Percentiles rank a stretch among this genome's conserved stretches.
phyloP scores from a whole-genome alignment of 2,888 invertebrate species.

The Drosophila greeni region DNA sequence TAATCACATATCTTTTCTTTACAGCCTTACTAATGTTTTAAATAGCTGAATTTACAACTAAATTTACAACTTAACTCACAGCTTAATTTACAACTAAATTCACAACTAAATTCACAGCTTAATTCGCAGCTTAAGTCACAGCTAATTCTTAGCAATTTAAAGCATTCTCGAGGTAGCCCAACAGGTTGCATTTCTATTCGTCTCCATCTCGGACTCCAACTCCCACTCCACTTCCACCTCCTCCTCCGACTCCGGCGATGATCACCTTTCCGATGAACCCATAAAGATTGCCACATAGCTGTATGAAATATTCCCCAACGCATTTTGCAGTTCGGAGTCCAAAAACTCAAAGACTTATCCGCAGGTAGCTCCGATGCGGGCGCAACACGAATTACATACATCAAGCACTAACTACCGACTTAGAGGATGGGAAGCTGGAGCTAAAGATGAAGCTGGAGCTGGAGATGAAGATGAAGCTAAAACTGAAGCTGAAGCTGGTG shows the following conservation, averaged over 20 bases:
- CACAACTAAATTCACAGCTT: not conserved
- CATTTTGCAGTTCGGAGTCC: slow-evolving; percentile 7
- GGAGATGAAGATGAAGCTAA: slow-evolving; percentile 18
- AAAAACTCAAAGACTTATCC: slow-evolving; percentile 32
- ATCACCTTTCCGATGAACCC: slow-evolving; percentile 71
- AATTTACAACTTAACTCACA: slow-evolving; percentile 4
- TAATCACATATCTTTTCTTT: not conserved
- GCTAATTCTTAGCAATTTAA: slow-evolving; percentile 56
- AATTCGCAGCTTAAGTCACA: slow-evolving; percentile 22
- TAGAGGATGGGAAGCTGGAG: slow-evolving; percentile 20
- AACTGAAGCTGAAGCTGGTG: slow-evolving; percentile 25
- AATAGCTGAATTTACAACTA: slow-evolving; percentile 19
- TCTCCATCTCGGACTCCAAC: slow-evolving; percentile 4
- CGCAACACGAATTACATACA: slow-evolving; percentile 72
- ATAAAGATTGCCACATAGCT: slow-evolving; percentile 70
- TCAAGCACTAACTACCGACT: slow-evolving; percentile 70
- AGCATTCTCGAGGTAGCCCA: slow-evolving; percentile 53
- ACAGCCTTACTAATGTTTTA: slow-evolving; percentile 17
- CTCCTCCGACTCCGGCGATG: slow-evolving; percentile 31
- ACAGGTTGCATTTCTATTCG: slow-evolving; percentile 62
- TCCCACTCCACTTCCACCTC: not conserved
- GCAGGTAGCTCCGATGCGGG: slow-evolving; percentile 66
- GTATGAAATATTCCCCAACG: slow-evolving; percentile 62
- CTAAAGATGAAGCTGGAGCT: slow-evolving; percentile 20
- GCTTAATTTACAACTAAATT: slow-evolving; percentile 24